Percentiles rank a stretch among this genome's conserved stretches.
These are phyloP conservation scores for Phyto melanocephala DNA, from an alignment of 2,888 invertebrate genomes.

Conservation along the genomic window DNA sequence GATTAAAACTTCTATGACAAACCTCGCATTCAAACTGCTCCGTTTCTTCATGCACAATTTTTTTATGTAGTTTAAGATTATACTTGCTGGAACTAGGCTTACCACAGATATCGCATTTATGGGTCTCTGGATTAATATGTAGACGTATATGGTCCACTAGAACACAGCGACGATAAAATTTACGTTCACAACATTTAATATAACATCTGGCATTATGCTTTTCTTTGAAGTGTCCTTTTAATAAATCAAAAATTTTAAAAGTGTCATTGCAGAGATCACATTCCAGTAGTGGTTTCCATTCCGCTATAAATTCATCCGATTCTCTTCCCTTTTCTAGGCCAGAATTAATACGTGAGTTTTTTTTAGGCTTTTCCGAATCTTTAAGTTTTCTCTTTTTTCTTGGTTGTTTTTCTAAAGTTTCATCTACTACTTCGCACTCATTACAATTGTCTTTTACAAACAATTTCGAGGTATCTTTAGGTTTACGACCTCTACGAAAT, in stretches of 20 bases:
- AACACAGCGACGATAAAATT: slow-evolving; percentile 65
- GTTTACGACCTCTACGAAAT: slow-evolving; percentile 25
- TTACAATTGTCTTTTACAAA: too few species aligned
- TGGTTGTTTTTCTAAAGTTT: not conserved
- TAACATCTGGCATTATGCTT: slow-evolving; percentile 64
- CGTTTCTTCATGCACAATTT: slow-evolving; percentile 55
- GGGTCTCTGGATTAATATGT: slow-evolving; percentile 67
- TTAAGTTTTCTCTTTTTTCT: slow-evolving; percentile 21
- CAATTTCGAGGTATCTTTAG: too few species aligned
- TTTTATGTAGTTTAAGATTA: slow-evolving; percentile 63
- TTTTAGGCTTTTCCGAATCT: not conserved
- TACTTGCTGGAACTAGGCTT: slow-evolving; percentile 60
- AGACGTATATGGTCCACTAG: slow-evolving; percentile 67
- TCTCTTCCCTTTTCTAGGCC: slow-evolving; percentile 54
- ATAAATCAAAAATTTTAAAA: slow-evolving; percentile 54
- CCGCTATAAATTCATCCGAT: slow-evolving; percentile 66
- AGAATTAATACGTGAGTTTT: not conserved
- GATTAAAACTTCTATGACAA: slow-evolving; percentile 65
- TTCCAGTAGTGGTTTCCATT: slow-evolving; percentile 62
- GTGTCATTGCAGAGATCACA: slow-evolving; percentile 65
- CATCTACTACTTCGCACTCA: too few species aligned
- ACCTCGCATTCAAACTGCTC: slow-evolving; percentile 63
- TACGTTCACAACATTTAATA: slow-evolving; percentile 67
- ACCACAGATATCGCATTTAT: slow-evolving; percentile 66
- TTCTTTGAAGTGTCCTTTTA: slow-evolving; percentile 65